Conservation (phyloP, 30 jellyfish, hydroid and myxozoan genomes). For the Rhopilema esculentum region DNA sequence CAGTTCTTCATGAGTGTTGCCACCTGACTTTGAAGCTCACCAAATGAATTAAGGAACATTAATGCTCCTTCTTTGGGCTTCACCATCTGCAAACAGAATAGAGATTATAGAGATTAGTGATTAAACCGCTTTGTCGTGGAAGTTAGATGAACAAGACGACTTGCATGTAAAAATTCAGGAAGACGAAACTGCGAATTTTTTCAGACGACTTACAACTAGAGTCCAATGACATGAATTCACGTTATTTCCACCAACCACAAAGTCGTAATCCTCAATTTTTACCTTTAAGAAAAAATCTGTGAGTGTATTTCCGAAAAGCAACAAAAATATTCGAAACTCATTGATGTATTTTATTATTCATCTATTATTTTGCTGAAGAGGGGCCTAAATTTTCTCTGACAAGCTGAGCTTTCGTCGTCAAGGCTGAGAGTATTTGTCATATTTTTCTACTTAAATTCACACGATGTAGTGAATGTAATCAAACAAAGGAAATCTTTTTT, state of each 20-base stretch:
- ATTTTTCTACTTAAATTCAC: not conserved
- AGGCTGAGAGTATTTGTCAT: not conserved
- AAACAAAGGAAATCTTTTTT: not conserved
- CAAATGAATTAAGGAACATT: constrained; percentile 1
- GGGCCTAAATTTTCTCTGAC: not conserved
- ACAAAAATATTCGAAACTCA: not conserved
- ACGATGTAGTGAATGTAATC: not conserved
- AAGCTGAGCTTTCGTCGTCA: not conserved
- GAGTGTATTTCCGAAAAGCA: not conserved
- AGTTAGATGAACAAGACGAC: not conserved
- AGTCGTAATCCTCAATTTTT: not conserved
- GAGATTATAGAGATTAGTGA: not conserved
- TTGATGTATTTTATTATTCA: not conserved
- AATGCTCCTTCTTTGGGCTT: not conserved
- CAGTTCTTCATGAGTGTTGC: constrained; percentile 1
- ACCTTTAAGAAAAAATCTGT: not conserved
- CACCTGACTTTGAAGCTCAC: constrained; percentile 5
- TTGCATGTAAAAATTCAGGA: not conserved
- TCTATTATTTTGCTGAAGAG: not conserved
- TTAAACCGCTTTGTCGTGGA: not conserved
- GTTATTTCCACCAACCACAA: constrained; percentile 1
- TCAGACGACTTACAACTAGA: constrained; percentile 5
- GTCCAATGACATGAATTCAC: not conserved
- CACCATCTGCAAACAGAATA: not conserved
- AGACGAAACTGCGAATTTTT: not conserved